These are phyloP conservation scores for Cydia strobilella DNA, from an alignment of 1,140 invertebrate genomes.

Conservation along the genomic window DNA sequence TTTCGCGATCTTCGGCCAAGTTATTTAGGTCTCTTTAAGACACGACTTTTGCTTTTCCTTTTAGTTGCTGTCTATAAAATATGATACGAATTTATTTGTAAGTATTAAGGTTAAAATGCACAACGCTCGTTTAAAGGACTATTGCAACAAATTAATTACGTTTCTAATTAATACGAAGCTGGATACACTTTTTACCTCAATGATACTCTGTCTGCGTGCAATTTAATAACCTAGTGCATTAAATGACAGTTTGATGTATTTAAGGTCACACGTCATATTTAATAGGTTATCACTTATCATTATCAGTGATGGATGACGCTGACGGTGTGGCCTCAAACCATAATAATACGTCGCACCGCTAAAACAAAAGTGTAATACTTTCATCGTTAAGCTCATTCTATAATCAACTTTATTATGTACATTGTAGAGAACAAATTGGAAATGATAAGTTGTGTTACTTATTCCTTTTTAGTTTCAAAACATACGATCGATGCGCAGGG, in stretches of 20 bases:
- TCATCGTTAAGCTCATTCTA: neutral
- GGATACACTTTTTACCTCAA: neutral
- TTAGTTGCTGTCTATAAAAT: neutral
- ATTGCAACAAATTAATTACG: neutral
- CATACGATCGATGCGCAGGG: neutral
- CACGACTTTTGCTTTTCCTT: too few species aligned
- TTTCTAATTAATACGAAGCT: neutral
- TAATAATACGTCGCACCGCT: neutral
- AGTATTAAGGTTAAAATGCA: neutral
- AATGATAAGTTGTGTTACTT: neutral
- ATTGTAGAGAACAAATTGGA: neutral
- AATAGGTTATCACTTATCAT: conserved; percentile 17
- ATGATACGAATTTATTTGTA: neutral
- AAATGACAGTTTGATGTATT: conserved; percentile 10
- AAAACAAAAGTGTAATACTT: neutral
- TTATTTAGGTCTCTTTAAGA: too few species aligned
- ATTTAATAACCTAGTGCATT: neutral
- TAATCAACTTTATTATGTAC: neutral
- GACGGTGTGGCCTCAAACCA: conserved; percentile 6
- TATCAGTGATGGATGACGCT: conserved; percentile 5
- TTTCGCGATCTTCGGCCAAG: too few species aligned
- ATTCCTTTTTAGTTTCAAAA: neutral
- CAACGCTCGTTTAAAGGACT: too few species aligned
- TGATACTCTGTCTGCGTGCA: neutral
- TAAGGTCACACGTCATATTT: conserved; percentile 13